phyloP scores from a whole-genome alignment of 1,140 invertebrate species.

The Pseudomyrmex dendroicus region DNA sequence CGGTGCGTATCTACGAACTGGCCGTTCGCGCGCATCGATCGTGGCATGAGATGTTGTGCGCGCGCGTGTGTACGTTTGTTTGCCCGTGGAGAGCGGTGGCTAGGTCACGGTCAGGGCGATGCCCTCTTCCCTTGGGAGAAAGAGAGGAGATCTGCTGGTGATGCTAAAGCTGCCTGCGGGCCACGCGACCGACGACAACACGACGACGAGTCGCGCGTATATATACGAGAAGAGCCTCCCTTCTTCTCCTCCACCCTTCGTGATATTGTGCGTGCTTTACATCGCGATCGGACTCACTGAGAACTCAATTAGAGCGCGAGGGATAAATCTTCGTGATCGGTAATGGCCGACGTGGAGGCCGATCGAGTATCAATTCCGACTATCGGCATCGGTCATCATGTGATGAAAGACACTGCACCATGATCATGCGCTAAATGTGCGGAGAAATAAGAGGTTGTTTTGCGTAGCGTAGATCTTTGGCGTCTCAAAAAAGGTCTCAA shows the following conservation, averaged over 20 bases:
- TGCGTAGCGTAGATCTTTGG: no score
- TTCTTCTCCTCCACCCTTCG: background rate
- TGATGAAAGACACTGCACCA: background rate
- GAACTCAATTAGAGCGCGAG: constrained; percentile 38
- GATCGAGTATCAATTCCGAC: constrained; percentile 2
- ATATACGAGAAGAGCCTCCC: background rate
- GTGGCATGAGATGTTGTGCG: constrained; percentile 5
- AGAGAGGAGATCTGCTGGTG: constrained; percentile 57
- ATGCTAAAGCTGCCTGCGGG: constrained; percentile 42
- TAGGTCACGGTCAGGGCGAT: constrained; percentile 85
- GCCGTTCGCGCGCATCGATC: constrained; percentile 22
- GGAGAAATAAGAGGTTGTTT: no score
- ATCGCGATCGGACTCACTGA: constrained; percentile 39
- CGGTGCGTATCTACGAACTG: background rate
- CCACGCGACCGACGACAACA: constrained; percentile 35
- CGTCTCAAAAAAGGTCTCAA: no score
- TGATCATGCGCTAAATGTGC: no score
- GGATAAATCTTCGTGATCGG: constrained; percentile 32
- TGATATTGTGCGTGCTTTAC: constrained; percentile 22
- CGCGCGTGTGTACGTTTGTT: constrained; percentile 65
- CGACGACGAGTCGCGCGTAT: constrained; percentile 12
- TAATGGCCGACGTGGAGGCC: background rate
- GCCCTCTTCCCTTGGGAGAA: constrained; percentile 79
- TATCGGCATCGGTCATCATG: constrained; percentile 29
- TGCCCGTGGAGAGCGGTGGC: constrained; percentile 72